A percentile compares a stretch with the other conserved stretches of the same genome.
Evolutionary conservation across 1,140 invertebrate genomes (phyloP).

Genomic region (Dolichoris vasculosae): DNA sequence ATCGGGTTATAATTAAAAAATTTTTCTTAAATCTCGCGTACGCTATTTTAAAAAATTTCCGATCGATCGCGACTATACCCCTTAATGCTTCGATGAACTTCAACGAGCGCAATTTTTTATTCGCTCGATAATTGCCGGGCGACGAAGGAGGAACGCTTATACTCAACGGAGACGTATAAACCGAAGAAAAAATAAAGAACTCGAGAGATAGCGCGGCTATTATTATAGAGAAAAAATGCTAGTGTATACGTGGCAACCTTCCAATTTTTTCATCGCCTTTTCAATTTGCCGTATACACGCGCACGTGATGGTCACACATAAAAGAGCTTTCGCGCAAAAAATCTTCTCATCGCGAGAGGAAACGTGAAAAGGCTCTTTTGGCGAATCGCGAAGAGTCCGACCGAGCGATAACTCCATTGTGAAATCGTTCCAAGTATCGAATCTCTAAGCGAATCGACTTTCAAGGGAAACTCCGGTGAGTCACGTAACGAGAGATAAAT

Average conservation of each 20-base stretch:
- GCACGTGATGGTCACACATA: not conserved
- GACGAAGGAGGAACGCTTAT: not conserved
- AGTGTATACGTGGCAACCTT: slow-evolving; percentile 20
- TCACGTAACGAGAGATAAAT: not conserved
- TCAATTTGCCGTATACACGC: slow-evolving; percentile 1
- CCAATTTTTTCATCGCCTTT: slow-evolving; percentile 12
- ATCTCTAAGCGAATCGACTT: not conserved
- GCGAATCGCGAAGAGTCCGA: slow-evolving; percentile 36
- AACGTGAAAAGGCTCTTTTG: slow-evolving; percentile 36
- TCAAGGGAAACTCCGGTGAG: not conserved
- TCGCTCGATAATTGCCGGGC: not conserved
- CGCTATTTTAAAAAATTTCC: not conserved
- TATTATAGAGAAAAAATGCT: not conserved
- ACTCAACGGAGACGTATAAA: not conserved
- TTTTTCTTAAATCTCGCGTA: not conserved
- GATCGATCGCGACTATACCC: not conserved
- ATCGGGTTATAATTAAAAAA: not conserved
- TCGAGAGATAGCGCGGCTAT: not conserved
- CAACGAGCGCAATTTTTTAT: not conserved
- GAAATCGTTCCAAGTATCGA: not conserved
- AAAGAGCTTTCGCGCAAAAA: not conserved
- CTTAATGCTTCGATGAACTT: not conserved
- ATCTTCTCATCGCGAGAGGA: not conserved
- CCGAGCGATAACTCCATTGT: slow-evolving; percentile 49
- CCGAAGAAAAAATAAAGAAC: not conserved